phyloP scores from a whole-genome alignment of 1,140 invertebrate genomes.

The Pinna nobilis region DNA sequence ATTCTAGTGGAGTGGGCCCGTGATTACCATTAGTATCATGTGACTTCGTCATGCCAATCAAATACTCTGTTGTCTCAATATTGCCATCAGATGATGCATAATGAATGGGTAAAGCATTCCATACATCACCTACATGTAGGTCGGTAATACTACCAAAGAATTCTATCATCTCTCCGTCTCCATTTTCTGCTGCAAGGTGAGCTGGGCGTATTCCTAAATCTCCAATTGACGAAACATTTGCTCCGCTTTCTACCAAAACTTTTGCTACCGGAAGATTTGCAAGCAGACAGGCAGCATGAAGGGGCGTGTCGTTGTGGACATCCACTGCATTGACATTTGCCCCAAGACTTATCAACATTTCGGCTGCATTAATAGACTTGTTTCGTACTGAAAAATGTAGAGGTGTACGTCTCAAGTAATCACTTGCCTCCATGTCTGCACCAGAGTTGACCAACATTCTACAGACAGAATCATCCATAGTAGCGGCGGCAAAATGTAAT shows the following conservation, averaged over 20 bases:
- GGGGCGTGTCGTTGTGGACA: neutral
- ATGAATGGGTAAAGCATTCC: conserved; percentile 9
- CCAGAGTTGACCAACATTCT: neutral
- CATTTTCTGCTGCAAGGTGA: conserved; percentile 25
- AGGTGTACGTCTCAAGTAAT: conserved; percentile 12
- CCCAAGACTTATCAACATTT: neutral
- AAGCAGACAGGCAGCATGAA: conserved; percentile 19
- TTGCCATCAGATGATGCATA: conserved; percentile 30
- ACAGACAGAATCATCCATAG: neutral
- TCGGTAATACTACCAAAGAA: neutral
- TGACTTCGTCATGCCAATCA: neutral
- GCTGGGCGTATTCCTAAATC: conserved; percentile 16
- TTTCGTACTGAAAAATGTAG: conserved; percentile 21
- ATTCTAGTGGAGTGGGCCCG: conserved; percentile 1
- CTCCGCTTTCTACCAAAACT: conserved; percentile 3
- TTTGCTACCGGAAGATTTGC: neutral
- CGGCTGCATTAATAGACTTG: neutral
- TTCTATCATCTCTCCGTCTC: neutral
- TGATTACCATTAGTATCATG: neutral
- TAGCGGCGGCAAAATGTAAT: conserved; percentile 20
- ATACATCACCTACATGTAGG: neutral
- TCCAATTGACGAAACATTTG: neutral
- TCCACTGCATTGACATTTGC: conserved; percentile 13
- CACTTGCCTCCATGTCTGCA: neutral
- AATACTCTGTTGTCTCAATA: neutral